phyloP scores from a whole-genome alignment of 2,797 vertebrate genomes.

The Muscicapa striata region DNA sequence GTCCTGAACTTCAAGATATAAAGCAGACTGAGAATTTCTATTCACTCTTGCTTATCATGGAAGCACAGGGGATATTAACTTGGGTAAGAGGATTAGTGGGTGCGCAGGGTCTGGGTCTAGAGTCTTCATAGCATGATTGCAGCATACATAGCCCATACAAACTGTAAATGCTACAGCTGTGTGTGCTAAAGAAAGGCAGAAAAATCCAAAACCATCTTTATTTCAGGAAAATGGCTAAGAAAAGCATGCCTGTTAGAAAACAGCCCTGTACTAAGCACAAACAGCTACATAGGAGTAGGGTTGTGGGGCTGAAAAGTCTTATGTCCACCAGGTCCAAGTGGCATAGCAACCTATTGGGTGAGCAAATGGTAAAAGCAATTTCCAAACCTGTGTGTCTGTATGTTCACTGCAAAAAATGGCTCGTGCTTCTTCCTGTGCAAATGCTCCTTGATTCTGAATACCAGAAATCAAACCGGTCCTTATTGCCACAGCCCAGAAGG shows the following conservation, averaged over 20 bases:
- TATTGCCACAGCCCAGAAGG: not conserved
- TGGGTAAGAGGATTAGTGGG: conserved; percentile 60
- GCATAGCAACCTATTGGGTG: not conserved
- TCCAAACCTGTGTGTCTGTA: not conserved
- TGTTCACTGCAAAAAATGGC: not conserved
- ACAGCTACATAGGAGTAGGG: not conserved
- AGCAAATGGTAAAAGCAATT: not conserved
- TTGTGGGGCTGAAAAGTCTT: not conserved
- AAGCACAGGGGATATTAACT: conserved; percentile 58
- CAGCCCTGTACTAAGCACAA: not conserved
- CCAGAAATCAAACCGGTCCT: not conserved
- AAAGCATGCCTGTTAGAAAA: not conserved
- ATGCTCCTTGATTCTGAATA: not conserved
- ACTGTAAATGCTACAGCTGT: not conserved
- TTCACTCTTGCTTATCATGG: conserved; percentile 42
- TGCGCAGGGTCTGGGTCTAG: conserved; percentile 9
- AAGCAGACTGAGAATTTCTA: conserved; percentile 39
- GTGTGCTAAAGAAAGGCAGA: not conserved
- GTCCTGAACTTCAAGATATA: conserved; percentile 46
- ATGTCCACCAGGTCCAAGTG: not conserved
- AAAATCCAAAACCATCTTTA: not conserved
- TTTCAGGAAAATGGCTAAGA: not conserved
- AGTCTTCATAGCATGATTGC: not conserved
- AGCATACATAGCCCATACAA: not conserved
- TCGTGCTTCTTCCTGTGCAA: fast-evolving